These are phyloP conservation scores for Volucella inflata DNA, from an alignment of 2,888 invertebrate genomes.

Conservation along the genomic window DNA sequence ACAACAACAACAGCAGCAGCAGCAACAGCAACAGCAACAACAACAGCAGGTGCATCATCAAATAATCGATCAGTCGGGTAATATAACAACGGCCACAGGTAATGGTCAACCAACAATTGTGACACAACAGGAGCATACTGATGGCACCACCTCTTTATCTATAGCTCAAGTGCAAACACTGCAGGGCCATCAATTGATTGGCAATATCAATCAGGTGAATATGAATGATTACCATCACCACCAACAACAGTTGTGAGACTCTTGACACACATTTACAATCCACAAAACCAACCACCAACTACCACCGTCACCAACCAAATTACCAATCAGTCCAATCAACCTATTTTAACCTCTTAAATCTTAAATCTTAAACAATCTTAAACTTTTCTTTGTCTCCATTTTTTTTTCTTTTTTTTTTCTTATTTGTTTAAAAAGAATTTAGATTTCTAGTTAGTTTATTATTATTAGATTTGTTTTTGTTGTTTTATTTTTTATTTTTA, in stretches of 20 bases:
- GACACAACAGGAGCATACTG: conserved; percentile 83
- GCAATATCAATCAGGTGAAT: conserved; percentile 84
- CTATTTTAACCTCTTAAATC: conserved; percentile 46
- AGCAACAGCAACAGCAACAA: conserved; percentile 79
- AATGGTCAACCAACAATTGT: conserved; percentile 79
- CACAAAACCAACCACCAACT: conserved; percentile 61
- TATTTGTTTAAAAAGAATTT: conserved; percentile 44
- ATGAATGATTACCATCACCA: conserved; percentile 82
- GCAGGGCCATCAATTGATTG: conserved; percentile 83
- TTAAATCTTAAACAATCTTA: conserved; percentile 36
- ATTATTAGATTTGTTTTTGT: conserved; percentile 36
- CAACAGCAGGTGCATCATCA: conserved; percentile 81
- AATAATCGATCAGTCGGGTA: conserved; percentile 83
- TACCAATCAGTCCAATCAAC: conserved; percentile 55
- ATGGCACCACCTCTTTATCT: conserved; percentile 83
- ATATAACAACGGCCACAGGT: conserved; percentile 81
- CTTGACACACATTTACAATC: conserved; percentile 47
- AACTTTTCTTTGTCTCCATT: conserved; percentile 38
- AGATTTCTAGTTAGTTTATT: conserved; percentile 30
- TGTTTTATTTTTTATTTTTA: too few relatives aligned
- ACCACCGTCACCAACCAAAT: conserved; percentile 55
- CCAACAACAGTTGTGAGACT: conserved; percentile 79
- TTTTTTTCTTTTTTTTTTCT: conserved; percentile 20
- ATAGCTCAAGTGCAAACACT: conserved; percentile 84
- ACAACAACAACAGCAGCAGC: conserved; percentile 77